These are phyloP conservation scores for Catonia carolina DNA, from an alignment of 2,888 invertebrate genomes.

Conservation along the genomic window DNA sequence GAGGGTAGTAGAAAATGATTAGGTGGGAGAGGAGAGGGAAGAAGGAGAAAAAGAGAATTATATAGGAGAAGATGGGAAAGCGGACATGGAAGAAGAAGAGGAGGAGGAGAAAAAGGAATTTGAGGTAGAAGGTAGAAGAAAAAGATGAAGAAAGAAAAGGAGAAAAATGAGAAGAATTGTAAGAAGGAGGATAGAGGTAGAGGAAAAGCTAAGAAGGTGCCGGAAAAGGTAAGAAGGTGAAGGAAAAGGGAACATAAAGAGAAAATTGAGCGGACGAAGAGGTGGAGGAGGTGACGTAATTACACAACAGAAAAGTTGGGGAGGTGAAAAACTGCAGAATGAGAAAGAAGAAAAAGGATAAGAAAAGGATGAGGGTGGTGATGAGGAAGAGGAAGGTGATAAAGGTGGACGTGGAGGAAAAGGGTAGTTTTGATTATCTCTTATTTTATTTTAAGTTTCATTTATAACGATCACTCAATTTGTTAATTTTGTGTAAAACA, in stretches of 20 bases:
- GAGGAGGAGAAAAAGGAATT: neutral
- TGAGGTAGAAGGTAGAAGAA: neutral
- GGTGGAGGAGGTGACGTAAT: neutral
- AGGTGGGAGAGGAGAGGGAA: neutral
- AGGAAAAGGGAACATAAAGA: constrained; percentile 38
- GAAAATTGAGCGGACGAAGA: neutral
- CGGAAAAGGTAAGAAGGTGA: neutral
- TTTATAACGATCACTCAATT: too few species aligned
- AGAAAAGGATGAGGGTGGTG: too few species aligned
- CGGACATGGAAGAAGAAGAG: neutral
- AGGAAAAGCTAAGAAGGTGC: too few species aligned
- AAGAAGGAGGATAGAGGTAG: too few species aligned
- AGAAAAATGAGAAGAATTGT: neutral
- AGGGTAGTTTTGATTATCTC: too few species aligned
- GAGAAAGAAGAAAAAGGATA: too few species aligned
- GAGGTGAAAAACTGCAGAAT: too few species aligned
- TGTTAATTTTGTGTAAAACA: too few species aligned
- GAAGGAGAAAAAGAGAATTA: neutral
- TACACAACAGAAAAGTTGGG: too few species aligned
- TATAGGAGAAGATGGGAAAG: neutral
- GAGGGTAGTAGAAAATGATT: neutral
- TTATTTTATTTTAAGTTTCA: too few species aligned
- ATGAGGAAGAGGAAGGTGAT: too few species aligned
- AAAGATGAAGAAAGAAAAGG: neutral
- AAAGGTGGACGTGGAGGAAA: too few species aligned